Evolutionary conservation across 2,113 vertebrate species (phyloP).

Genomic region (Oxygymnocypris stewartii): DNA sequence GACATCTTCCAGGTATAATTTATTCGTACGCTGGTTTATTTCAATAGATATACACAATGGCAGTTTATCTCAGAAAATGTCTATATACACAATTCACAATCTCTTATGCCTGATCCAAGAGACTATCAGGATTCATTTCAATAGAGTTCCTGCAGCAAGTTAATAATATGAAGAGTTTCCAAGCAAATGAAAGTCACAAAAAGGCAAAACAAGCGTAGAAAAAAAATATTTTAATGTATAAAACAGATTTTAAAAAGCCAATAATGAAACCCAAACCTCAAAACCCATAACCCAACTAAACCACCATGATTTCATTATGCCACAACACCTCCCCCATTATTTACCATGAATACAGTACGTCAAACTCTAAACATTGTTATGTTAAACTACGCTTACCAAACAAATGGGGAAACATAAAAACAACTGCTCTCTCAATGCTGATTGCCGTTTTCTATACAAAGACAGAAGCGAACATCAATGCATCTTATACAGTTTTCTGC

Average conservation of each 20-base stretch:
- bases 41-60: background rate
- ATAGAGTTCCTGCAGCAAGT: background rate
- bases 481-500: slow-evolving; percentile 82
- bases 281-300: slow-evolving; percentile 53
- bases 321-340: background rate
- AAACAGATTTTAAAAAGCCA: slow-evolving; percentile 77
- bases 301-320: slow-evolving; percentile 60
- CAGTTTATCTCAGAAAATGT: background rate
- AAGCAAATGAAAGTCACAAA: slow-evolving; percentile 19
- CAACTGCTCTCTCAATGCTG: slow-evolving; percentile 43
- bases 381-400: slow-evolving; percentile 56
- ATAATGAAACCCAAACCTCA: slow-evolving; percentile 53
- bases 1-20: too few species aligned
- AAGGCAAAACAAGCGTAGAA: slow-evolving; percentile 56
- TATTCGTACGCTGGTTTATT: background rate
- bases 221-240: slow-evolving; percentile 80
- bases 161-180: background rate
- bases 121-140: background rate
- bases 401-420: slow-evolving; percentile 60
- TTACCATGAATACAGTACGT: slow-evolving; percentile 33
- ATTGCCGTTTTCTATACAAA: slow-evolving; percentile 32
- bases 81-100: background rate
- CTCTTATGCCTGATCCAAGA: background rate
- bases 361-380: slow-evolving; percentile 48
- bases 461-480: background rate